Evolutionary conservation across 2,888 invertebrate genomes (phyloP).

Genomic region (Rambutsinella grinnellia): DNA sequence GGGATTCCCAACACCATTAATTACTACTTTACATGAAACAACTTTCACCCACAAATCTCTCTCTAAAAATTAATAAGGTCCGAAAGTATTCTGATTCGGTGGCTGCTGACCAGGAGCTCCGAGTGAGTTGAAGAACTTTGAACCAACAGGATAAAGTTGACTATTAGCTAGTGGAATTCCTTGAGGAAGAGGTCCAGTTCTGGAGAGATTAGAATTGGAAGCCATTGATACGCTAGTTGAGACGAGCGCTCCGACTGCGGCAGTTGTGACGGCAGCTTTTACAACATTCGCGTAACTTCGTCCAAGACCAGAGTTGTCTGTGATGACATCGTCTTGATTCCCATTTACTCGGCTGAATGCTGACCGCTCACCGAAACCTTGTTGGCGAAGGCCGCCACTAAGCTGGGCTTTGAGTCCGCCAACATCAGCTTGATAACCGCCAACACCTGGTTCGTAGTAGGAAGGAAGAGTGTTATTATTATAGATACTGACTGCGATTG

Average conservation of each 20-base stretch:
- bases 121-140: conserved; percentile 8
- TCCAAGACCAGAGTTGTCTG: conserved; percentile 29
- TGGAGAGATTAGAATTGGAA: too few species aligned
- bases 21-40: too few species aligned
- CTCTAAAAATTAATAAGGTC: too few species aligned
- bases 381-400: conserved; percentile 44
- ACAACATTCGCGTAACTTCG: conserved; percentile 64
- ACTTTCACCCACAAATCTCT: too few species aligned
- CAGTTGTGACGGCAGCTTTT: conserved; percentile 52
- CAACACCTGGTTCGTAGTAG: conserved; percentile 19
- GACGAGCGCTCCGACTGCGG: conserved; percentile 42
- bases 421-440: conserved; percentile 33
- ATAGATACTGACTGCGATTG: conserved; percentile 5
- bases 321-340: conserved; percentile 27
- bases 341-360: conserved; percentile 41
- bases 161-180: too few species aligned
- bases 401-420: conserved; percentile 43
- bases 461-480: conserved; percentile 26
- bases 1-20: too few species aligned
- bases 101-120: too few species aligned
- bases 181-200: too few species aligned
- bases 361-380: conserved; percentile 41
- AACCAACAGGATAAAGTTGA: too few species aligned
- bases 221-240: conserved; percentile 21
- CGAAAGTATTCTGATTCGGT: too few species aligned